Percentiles rank a stretch among this genome's conserved stretches.
Evolutionary conservation across 2,888 invertebrate genomes (phyloP).

Genomic region (Prostheceraeus crozeri): DNA sequence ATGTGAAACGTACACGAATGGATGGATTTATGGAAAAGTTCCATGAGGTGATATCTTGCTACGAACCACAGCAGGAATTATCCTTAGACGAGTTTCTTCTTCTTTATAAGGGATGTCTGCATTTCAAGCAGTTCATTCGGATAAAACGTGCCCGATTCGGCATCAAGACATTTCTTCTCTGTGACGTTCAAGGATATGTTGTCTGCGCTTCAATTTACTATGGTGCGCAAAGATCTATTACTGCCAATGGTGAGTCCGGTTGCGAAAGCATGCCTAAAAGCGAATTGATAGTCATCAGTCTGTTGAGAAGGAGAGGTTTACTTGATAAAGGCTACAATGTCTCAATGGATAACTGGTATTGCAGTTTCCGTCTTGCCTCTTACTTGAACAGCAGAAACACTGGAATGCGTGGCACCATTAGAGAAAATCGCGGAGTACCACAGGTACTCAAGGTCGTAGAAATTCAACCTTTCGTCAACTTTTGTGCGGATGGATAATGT

Average conservation of each 20-base stretch:
- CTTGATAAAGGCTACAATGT: slow-evolving; percentile 20
- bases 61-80: slow-evolving; percentile 23
- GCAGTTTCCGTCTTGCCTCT: slow-evolving; percentile 6
- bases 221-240: background rate
- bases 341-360: slow-evolving; percentile 19
- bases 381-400: background rate
- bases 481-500: too few species aligned
- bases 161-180: slow-evolving; percentile 14
- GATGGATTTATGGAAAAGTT: slow-evolving; percentile 18
- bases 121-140: slow-evolving; percentile 15
- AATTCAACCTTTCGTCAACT: slow-evolving; percentile 12
- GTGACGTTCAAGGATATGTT: slow-evolving; percentile 8
- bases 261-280: background rate
- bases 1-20: slow-evolving; percentile 9
- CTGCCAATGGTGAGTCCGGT: slow-evolving; percentile 13
- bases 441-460: background rate
- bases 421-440: slow-evolving; percentile 9
- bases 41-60: slow-evolving; percentile 10
- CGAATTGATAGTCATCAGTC: background rate
- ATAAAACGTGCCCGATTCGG: slow-evolving; percentile 16
- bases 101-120: slow-evolving; percentile 7
- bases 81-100: slow-evolving; percentile 11
- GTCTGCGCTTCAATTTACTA: background rate
- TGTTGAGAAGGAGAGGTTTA: background rate
- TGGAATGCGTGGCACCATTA: slow-evolving; percentile 21